Conservation (phyloP, 2,888 invertebrate species). For the Panopea generosa region DNA sequence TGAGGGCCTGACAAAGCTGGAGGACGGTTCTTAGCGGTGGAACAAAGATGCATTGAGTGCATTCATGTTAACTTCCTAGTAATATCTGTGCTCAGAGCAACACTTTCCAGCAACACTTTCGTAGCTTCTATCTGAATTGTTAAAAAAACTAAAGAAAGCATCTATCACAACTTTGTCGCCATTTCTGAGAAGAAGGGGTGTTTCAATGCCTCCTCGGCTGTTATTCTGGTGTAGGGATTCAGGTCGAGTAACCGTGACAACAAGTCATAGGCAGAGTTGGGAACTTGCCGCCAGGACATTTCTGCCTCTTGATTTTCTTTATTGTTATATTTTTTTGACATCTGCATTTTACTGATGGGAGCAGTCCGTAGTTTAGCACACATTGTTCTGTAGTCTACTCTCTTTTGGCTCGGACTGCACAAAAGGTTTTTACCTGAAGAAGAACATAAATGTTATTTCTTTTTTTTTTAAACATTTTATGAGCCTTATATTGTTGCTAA, state of each 20-base stretch:
- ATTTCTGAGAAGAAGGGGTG: slow-evolving; percentile 90
- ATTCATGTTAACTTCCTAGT: too few relatives aligned
- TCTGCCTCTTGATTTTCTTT: slow-evolving; percentile 52
- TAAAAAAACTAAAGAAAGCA: too few relatives aligned
- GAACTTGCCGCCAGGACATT: slow-evolving; percentile 81
- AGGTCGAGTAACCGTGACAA: slow-evolving; percentile 90
- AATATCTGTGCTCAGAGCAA: too few relatives aligned
- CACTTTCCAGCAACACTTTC: too few relatives aligned
- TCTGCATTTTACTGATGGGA: slow-evolving; percentile 50
- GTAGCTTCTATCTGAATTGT: too few relatives aligned
- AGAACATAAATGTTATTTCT: too few relatives aligned
- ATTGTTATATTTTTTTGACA: slow-evolving; percentile 27
- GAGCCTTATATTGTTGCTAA: too few relatives aligned
- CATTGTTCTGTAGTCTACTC: slow-evolving; percentile 83
- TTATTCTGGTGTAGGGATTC: slow-evolving; percentile 91
- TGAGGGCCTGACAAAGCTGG: too few relatives aligned
- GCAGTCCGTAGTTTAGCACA: slow-evolving; percentile 82
- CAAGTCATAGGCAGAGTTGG: slow-evolving; percentile 91
- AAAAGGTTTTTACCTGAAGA: slow-evolving; percentile 80
- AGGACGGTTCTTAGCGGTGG: too few relatives aligned
- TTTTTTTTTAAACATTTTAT: too few relatives aligned
- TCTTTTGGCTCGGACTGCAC: slow-evolving; percentile 69
- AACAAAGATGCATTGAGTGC: too few relatives aligned
- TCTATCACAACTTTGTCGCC: too few relatives aligned
- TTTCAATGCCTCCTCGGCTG: slow-evolving; percentile 90